These are phyloP conservation scores for Drepana falcataria DNA, from an alignment of 2,888 invertebrate species.

Conservation along the genomic window DNA sequence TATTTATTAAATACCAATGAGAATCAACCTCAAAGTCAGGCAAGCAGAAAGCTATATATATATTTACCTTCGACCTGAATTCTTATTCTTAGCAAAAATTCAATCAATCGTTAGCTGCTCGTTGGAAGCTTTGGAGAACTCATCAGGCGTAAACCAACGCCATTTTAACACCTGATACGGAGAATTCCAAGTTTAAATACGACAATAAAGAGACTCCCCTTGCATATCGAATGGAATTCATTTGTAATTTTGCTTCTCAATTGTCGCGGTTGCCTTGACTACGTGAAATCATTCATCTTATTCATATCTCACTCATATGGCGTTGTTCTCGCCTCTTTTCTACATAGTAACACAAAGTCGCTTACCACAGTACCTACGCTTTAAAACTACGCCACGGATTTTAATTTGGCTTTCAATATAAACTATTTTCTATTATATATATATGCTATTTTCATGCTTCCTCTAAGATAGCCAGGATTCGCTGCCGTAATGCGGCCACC, in stretches of 20 bases:
- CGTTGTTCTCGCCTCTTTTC: neutral
- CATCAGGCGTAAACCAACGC: constrained; percentile 36
- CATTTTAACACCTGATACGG: constrained; percentile 54
- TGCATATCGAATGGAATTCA: constrained; percentile 49
- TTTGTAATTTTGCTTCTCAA: constrained; percentile 50
- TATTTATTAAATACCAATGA: neutral
- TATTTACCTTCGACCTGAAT: neutral
- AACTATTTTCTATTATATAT: too few species aligned
- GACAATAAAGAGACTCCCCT: constrained; percentile 33
- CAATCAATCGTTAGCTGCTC: constrained; percentile 3
- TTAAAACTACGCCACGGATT: too few species aligned
- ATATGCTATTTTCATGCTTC: too few species aligned
- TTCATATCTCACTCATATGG: constrained; percentile 16
- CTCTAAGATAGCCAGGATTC: too few species aligned
- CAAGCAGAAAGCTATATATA: neutral
- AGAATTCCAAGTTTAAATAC: constrained; percentile 34
- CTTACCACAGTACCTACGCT: too few species aligned
- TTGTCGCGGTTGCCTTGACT: constrained; percentile 40
- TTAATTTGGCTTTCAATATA: too few species aligned
- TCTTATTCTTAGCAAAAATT: neutral
- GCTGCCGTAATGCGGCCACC: too few species aligned
- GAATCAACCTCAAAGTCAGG: neutral
- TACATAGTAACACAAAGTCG: neutral
- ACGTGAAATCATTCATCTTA: constrained; percentile 44
- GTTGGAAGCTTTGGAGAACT: constrained; percentile 12